Evolutionary conservation across 2,888 invertebrate genomes (phyloP).

Genomic region (Synanthedon tipuliformis): DNA sequence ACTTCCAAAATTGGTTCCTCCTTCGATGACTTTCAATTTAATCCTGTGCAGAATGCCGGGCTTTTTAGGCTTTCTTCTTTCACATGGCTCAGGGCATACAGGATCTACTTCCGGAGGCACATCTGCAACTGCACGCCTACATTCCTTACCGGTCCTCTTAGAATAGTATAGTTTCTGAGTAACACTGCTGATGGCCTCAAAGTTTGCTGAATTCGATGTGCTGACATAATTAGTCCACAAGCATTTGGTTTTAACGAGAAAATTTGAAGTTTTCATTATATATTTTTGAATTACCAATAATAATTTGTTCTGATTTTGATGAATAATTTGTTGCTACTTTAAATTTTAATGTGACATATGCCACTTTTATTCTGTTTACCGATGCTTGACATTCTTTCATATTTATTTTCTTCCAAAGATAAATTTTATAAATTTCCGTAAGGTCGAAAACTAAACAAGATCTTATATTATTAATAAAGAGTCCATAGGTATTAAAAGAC

Average conservation of each 20-base stretch:
- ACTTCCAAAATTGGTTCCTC: constrained; percentile 61
- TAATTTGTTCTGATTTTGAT: neutral
- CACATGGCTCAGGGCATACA: constrained; percentile 31
- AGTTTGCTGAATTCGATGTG: constrained; percentile 10
- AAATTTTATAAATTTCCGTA: too few species aligned
- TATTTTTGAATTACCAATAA: neutral
- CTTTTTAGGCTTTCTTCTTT: constrained; percentile 24
- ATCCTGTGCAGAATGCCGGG: constrained; percentile 46
- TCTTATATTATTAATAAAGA: too few species aligned
- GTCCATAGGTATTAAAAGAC: too few species aligned
- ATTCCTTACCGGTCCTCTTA: constrained; percentile 24
- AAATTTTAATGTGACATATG: neutral
- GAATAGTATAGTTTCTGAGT: constrained; percentile 22
- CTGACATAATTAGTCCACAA: constrained; percentile 18
- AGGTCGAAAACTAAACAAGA: too few species aligned
- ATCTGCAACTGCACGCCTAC: constrained; percentile 41
- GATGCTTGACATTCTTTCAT: constrained; percentile 1
- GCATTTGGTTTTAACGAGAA: constrained; percentile 17
- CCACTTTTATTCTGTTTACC: neutral
- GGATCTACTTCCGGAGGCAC: constrained; percentile 33
- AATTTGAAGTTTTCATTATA: constrained; percentile 11
- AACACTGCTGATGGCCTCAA: constrained; percentile 5
- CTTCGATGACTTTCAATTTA: constrained; percentile 46
- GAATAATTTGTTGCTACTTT: constrained; percentile 24
- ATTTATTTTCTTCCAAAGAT: neutral